Evolutionary conservation across 2,113 vertebrate species (phyloP).

Genomic region (Corythaixoides concolor): DNA sequence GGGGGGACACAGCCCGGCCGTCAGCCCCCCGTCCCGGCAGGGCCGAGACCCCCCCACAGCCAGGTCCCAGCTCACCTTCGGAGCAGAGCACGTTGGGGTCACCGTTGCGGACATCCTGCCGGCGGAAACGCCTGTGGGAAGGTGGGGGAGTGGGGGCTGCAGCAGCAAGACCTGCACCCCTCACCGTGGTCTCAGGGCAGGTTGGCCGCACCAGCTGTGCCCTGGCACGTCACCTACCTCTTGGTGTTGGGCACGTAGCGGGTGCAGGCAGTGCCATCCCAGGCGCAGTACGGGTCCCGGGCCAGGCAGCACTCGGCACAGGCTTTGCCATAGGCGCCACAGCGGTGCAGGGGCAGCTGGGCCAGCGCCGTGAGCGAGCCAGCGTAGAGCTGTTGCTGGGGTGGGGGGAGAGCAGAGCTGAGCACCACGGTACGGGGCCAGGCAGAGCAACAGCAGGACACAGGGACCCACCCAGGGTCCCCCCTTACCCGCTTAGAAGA

Average conservation of each 20-base stretch:
- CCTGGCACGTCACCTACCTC: constrained; percentile 69
- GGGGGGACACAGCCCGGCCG: not conserved
- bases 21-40: not conserved
- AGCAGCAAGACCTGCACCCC: fast-evolving
- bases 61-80: constrained; percentile 76
- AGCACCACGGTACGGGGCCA: not conserved
- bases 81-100: constrained; percentile 93
- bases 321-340: constrained; percentile 89
- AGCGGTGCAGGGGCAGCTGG: constrained; percentile 93
- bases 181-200: fast-evolving
- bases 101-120: constrained; percentile 93
- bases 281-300: constrained; percentile 96
- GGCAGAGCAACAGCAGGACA: not conserved
- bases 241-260: constrained; percentile 93
- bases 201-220: fast-evolving
- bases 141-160: not conserved
- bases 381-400: constrained; percentile 93
- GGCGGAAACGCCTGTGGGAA: constrained; percentile 85
- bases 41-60: not conserved
- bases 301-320: constrained; percentile 97
- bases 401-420: not conserved
- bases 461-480: fast-evolving
- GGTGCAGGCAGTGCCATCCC: constrained; percentile 92
- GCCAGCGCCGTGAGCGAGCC: constrained; percentile 83
- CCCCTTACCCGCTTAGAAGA: constrained; percentile 90